Percentiles rank a stretch among this genome's conserved stretches.
Conservation (phyloP, 2,888 invertebrate species). For the Dicyrtoma fusca region DNA sequence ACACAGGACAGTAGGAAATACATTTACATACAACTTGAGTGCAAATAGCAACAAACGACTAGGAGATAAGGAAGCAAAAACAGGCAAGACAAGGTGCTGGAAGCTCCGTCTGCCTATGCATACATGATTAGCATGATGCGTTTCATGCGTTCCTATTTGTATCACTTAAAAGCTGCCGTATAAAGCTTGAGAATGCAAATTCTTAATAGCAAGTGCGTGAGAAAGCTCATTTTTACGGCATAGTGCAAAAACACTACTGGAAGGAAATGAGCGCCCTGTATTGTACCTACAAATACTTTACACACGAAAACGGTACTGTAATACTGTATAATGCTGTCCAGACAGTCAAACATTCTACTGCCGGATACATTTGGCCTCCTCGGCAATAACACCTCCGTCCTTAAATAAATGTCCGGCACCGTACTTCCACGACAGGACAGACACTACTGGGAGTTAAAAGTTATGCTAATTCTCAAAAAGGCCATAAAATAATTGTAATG, state of each 20-base stretch:
- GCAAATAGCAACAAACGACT: no score
- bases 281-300: no score
- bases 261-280: not conserved
- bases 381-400: no score
- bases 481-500: slow-evolving; percentile 18
- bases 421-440: not conserved
- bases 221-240: not conserved
- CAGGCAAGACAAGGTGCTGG: no score
- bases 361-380: no score
- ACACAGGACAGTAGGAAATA: no score
- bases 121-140: not conserved
- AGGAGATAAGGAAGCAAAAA: no score
- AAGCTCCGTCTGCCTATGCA: no score
- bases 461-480: slow-evolving; percentile 15
- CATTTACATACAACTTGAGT: no score
- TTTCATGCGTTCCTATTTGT: not conserved
- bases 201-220: slow-evolving; percentile 15
- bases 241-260: not conserved
- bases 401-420: not conserved
- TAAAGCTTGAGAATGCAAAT: slow-evolving; percentile 12
- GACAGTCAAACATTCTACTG: no score
- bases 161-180: slow-evolving; percentile 1
- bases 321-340: no score
- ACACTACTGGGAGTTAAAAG: not conserved
- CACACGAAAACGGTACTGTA: no score